Percentiles rank a stretch among this genome's conserved stretches.
These are phyloP conservation scores for Chromis chromis DNA, from an alignment of 2,797 vertebrate genomes.

Conservation along the genomic window DNA sequence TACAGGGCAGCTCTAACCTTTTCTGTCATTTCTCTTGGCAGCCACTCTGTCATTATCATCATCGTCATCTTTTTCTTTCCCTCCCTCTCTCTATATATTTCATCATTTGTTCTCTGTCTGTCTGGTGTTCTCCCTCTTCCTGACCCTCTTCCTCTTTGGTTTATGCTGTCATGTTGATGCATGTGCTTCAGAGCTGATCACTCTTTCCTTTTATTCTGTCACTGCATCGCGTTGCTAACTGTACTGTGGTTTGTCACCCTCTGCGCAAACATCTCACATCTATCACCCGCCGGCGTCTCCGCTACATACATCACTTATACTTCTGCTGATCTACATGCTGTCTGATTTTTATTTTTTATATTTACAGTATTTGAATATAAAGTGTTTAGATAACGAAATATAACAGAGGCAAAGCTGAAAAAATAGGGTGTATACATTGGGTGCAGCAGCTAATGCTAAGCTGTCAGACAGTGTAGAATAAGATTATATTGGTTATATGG, in stretches of 20 bases:
- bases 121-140: slow-evolving; percentile 17
- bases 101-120: slow-evolving; percentile 25
- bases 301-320: too few relatives aligned
- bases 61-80: slow-evolving; percentile 21
- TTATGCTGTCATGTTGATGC: slow-evolving; percentile 40
- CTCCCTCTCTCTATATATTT: slow-evolving; percentile 9
- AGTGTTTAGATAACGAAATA: too few relatives aligned
- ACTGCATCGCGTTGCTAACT: slow-evolving; percentile 29
- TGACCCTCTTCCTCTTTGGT: slow-evolving; percentile 36
- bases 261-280: background rate
- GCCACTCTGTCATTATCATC: slow-evolving; percentile 49
- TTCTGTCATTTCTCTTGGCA: slow-evolving; percentile 64
- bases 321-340: too few relatives aligned
- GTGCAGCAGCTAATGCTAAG: too few relatives aligned
- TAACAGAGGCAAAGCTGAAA: too few relatives aligned
- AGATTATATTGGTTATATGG: too few relatives aligned
- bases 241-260: slow-evolving; percentile 48
- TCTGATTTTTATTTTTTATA: too few relatives aligned
- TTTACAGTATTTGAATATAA: too few relatives aligned
- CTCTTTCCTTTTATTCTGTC: slow-evolving; percentile 33
- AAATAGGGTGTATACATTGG: too few relatives aligned
- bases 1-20: slow-evolving; percentile 72
- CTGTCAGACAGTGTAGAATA: too few relatives aligned
- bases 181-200: slow-evolving; percentile 29
- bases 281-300: too few relatives aligned